phyloP scores from a whole-genome alignment of 2,797 vertebrate species.

The Takifugu ocellatus region DNA sequence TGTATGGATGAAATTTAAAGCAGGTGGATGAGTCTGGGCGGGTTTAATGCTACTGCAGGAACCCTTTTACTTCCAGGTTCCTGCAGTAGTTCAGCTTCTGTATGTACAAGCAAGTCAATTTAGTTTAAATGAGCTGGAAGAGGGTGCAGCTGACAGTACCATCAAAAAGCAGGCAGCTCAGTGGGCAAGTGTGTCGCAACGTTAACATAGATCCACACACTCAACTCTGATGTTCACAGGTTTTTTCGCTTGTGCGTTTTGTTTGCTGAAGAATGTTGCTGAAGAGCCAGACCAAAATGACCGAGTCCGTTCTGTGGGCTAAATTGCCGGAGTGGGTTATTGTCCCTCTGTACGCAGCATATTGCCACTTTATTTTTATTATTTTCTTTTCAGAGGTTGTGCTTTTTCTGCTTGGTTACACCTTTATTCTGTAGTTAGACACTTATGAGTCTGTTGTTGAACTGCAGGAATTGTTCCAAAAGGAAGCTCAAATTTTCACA shows the following conservation, averaged over 20 bases:
- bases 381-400: too few species aligned
- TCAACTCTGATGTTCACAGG: constrained; percentile 20
- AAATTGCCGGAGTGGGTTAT: constrained; percentile 13
- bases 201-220: constrained; percentile 22
- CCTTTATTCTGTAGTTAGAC: too few species aligned
- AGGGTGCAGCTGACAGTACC: constrained; percentile 5
- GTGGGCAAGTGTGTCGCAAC: constrained; percentile 15
- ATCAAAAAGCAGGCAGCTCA: constrained; percentile 19
- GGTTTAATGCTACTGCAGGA: constrained; percentile 6
- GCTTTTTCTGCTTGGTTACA: too few species aligned
- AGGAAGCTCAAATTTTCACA: too few species aligned
- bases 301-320: constrained; percentile 24
- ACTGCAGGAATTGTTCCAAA: too few species aligned
- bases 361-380: too few species aligned
- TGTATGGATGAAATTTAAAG: constrained; percentile 5
- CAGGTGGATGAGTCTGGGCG: constrained; percentile 7
- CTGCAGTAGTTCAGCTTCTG: constrained; percentile 16
- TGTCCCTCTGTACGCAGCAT: constrained; percentile 7
- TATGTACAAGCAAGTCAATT: constrained; percentile 18
- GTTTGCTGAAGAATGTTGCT: constrained; percentile 19
- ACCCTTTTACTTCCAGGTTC: constrained; percentile 17
- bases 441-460: too few species aligned
- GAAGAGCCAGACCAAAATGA: constrained; percentile 20
- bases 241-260: constrained; percentile 34
- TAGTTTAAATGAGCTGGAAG: constrained; percentile 2